Percentiles rank a stretch among this genome's conserved stretches.
Conservation (phyloP, 1,140 invertebrate species). For the Pachypsylla venusta region DNA sequence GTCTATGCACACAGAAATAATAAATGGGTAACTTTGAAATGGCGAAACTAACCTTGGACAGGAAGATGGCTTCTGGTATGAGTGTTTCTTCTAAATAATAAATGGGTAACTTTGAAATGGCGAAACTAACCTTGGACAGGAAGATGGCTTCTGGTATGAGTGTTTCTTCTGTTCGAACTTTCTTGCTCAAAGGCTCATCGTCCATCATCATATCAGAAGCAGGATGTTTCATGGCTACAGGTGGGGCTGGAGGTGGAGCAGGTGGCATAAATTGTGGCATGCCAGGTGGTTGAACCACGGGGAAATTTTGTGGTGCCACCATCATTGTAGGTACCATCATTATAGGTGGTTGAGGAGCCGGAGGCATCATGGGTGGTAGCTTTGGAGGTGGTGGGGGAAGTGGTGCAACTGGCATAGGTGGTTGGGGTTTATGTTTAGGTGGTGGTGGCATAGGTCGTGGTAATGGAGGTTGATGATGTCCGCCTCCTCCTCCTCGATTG, state of each 20-base stretch:
- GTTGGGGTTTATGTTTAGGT: slow-evolving; percentile 11
- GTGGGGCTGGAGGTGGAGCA: neutral
- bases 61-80: slow-evolving; percentile 72
- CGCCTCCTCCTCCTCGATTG: too few species aligned
- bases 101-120: slow-evolving; percentile 17
- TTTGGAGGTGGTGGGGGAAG: slow-evolving; percentile 36
- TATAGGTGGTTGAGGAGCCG: slow-evolving; percentile 29
- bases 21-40: too few species aligned
- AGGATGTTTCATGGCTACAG: slow-evolving; percentile 23
- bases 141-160: slow-evolving; percentile 78
- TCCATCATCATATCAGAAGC: slow-evolving; percentile 32
- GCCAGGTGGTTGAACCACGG: slow-evolving; percentile 30
- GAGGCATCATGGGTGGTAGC: slow-evolving; percentile 31
- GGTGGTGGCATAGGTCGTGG: slow-evolving; percentile 29
- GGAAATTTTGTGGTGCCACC: slow-evolving; percentile 42
- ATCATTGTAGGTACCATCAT: slow-evolving; percentile 35
- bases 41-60: slow-evolving; percentile 46
- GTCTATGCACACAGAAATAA: too few species aligned
- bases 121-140: slow-evolving; percentile 44
- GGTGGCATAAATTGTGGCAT: neutral
- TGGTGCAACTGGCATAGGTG: too few species aligned
- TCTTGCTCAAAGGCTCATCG: slow-evolving; percentile 78
- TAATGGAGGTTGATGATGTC: slow-evolving; percentile 20
- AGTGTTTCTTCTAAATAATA: slow-evolving; percentile 82
- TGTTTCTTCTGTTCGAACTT: slow-evolving; percentile 79